Evolutionary conservation across 2,888 invertebrate genomes (phyloP), one percentile per base, ranked within the genome.

Genomic region (Drosophila parthenogenetica): DNA sequence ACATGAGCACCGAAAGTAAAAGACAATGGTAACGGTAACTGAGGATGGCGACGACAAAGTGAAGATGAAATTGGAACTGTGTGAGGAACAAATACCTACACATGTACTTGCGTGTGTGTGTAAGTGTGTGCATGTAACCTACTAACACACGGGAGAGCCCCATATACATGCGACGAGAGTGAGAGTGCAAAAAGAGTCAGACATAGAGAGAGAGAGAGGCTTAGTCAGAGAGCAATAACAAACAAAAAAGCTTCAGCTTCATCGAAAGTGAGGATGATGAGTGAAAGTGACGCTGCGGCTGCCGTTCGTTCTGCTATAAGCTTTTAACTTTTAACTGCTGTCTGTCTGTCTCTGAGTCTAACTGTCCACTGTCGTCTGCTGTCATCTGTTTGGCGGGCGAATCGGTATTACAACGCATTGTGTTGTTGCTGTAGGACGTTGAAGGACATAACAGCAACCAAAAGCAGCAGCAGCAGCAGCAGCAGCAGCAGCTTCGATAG

Each of bases 301-400:
- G 60, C 60, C 53, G 43, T 13, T 35, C 53, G 43, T 22, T n/a
- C 5, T 46, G 54, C 14, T 35, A 37, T 17, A 19, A 43, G 68
- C 17, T 39, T 67, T 60, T 35, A 58, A 51, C 35, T 66, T 58
- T 61, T 42, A 45, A 55, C 48, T 69, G 71, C 32, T 40, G 66
- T 59, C 83, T 80, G 71, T 79, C 35, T 60, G 51, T 59, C 32
- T 35, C 13, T 35, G 35, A 11, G 13, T 13, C 35, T 35, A 13
- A 35, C 29, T 62, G 70, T 45, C 50, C 64, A 61, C 84, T 77
- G 73, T 78, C 83, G 88, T 83, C 82, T 87, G 86, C 68, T 79
- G 77, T 89, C 89, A 90, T 85, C 87, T 85, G 90, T 90, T 90
- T 84, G 89, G 82, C 82, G 88, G 89, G 89, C 81, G 84, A 69